phyloP scores from a whole-genome alignment of 2,888 invertebrate genomes.

The Polydrusus tereticollis region DNA sequence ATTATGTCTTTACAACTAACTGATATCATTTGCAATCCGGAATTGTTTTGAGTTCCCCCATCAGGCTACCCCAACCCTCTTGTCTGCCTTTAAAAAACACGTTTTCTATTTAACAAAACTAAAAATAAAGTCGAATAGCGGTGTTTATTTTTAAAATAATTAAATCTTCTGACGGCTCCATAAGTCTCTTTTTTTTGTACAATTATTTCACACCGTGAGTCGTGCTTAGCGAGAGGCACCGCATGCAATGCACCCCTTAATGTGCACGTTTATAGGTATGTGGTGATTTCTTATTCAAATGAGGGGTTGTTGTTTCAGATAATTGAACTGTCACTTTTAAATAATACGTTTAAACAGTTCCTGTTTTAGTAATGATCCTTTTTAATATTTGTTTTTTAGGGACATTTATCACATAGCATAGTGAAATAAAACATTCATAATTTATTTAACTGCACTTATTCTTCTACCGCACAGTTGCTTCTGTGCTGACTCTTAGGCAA shows the following conservation, averaged over 20 bases:
- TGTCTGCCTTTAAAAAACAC: constrained; percentile 32
- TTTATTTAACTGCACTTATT: no score
- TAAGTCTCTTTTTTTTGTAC: constrained; percentile 27
- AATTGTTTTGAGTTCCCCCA: constrained; percentile 25
- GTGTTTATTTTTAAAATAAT: constrained; percentile 38
- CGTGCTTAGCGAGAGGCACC: background rate
- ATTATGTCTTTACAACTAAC: constrained; percentile 36
- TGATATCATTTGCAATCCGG: constrained; percentile 29
- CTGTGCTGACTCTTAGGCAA: no score
- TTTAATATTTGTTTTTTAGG: no score
- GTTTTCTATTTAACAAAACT: constrained; percentile 30
- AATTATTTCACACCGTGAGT: background rate
- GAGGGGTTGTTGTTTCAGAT: background rate
- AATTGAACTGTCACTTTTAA: constrained; percentile 9
- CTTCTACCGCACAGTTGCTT: no score
- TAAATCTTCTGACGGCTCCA: constrained; percentile 25
- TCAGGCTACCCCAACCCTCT: constrained; percentile 27
- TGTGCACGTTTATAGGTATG: constrained; percentile 16
- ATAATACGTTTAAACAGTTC: constrained; percentile 1
- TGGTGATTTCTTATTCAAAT: constrained; percentile 23
- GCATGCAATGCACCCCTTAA: constrained; percentile 15
- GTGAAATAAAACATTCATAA: no score
- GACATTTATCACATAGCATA: no score
- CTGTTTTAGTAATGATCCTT: constrained; percentile 4
- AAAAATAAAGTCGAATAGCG: constrained; percentile 30